phyloP scores from a whole-genome alignment of 2,113 vertebrate species.

The Monopterus albus region DNA sequence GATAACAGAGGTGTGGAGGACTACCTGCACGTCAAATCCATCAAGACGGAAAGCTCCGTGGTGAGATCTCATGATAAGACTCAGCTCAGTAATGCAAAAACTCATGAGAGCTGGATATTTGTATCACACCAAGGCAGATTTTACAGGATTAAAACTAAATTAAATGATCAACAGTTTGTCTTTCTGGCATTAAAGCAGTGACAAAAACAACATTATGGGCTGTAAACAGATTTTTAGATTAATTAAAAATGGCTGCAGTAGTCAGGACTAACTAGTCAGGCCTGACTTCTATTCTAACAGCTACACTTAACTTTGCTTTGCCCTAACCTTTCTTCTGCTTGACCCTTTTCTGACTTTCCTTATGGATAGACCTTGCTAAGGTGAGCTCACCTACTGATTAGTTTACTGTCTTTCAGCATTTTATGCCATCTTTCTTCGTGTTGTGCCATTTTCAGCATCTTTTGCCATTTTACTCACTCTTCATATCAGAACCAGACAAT shows the following conservation, averaged over 20 bases:
- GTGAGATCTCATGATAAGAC: slow-evolving; percentile 76
- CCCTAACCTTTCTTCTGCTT: slow-evolving; percentile 46
- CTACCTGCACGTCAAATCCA: slow-evolving; percentile 89
- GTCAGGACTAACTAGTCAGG: no score
- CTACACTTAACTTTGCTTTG: no score
- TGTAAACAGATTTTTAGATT: no score
- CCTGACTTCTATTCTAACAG: no score
- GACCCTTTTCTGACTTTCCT: slow-evolving; percentile 84
- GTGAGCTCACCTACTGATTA: slow-evolving; percentile 84
- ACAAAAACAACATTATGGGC: no score
- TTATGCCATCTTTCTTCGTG: neutral
- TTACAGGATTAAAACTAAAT: no score
- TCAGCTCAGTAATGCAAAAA: neutral
- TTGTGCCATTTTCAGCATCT: neutral
- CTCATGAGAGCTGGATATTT: no score
- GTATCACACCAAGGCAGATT: no score
- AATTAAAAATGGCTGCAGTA: no score
- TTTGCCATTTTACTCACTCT: no score
- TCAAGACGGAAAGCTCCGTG: slow-evolving; percentile 96
- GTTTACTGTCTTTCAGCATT: neutral
- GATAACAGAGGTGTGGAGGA: slow-evolving; percentile 86
- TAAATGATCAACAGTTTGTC: no score
- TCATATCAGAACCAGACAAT: neutral
- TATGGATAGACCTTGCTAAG: slow-evolving; percentile 96
- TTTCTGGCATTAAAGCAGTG: no score